phyloP scores from a whole-genome alignment of 2,888 invertebrate genomes.

The Cheilosia urbana region DNA sequence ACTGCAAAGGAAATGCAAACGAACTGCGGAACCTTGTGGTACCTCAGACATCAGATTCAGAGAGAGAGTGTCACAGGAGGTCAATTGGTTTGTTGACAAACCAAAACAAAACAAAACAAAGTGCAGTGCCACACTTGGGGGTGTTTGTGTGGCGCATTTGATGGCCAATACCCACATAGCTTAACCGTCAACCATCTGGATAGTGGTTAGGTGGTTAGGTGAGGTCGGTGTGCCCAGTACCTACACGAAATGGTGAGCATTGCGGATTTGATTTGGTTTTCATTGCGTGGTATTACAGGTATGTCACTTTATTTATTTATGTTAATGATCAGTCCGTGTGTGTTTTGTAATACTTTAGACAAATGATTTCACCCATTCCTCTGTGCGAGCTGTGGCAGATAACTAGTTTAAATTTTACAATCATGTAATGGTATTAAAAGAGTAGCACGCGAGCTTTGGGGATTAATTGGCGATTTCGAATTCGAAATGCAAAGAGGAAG shows the following conservation, averaged over 20 bases:
- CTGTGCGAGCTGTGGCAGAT: not conserved
- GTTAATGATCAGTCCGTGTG: slow-evolving; percentile 33
- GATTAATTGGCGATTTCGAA: slow-evolving; percentile 25
- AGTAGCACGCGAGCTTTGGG: not conserved
- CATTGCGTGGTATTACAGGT: slow-evolving; percentile 15
- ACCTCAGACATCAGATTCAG: not conserved
- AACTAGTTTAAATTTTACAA: slow-evolving; percentile 24
- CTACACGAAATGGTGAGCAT: slow-evolving; percentile 2
- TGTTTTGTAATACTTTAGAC: slow-evolving; percentile 30
- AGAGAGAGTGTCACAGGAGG: not conserved
- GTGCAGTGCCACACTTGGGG: slow-evolving; percentile 5
- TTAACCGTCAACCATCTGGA: not conserved
- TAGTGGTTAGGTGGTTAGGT: not conserved
- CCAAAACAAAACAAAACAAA: no score
- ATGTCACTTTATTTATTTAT: slow-evolving; percentile 32
- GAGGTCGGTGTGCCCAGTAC: not conserved
- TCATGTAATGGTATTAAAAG: slow-evolving; percentile 22
- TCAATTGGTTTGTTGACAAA: slow-evolving; percentile 2
- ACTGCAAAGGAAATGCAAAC: slow-evolving; percentile 24
- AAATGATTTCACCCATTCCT: slow-evolving; percentile 24
- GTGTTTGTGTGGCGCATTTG: slow-evolving; percentile 31
- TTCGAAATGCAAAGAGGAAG: slow-evolving; percentile 41
- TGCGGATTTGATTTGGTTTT: slow-evolving; percentile 38
- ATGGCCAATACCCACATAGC: slow-evolving; percentile 20
- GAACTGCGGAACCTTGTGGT: slow-evolving; percentile 30